phyloP scores from a whole-genome alignment of 1,140 invertebrate species.

The Drosophila willistoni region DNA sequence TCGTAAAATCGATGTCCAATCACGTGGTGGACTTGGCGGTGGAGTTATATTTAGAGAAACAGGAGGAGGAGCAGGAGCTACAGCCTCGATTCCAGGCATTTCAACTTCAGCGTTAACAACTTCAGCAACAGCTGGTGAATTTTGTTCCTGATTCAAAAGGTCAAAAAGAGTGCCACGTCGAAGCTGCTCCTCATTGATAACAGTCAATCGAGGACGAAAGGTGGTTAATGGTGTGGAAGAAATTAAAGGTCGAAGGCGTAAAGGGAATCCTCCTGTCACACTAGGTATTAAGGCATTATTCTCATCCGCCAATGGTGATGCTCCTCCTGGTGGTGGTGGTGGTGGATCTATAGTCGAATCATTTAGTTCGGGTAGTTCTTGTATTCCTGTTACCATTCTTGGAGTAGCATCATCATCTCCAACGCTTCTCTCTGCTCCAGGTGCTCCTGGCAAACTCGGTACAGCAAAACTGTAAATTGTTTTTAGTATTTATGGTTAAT shows the following conservation, averaged over 20 bases:
- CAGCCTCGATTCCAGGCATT: too few relatives aligned
- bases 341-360: not conserved
- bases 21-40: not conserved
- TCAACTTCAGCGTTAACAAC: too few relatives aligned
- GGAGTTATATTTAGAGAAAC: not conserved
- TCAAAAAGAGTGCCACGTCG: not conserved
- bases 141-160: slow-evolving; percentile 32
- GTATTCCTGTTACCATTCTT: not conserved
- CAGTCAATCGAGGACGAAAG: slow-evolving; percentile 42
- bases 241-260: slow-evolving; percentile 2
- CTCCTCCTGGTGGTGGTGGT: not conserved
- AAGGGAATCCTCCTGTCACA: not conserved
- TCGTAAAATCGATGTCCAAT: slow-evolving; percentile 49
- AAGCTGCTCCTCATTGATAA: slow-evolving; percentile 52
- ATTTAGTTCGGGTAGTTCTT: not conserved
- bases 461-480: slow-evolving; percentile 31
- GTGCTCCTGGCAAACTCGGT: not conserved
- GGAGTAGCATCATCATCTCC: not conserved
- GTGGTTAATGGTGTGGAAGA: slow-evolving; percentile 37
- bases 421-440: not conserved
- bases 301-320: not conserved
- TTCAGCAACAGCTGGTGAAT: not conserved
- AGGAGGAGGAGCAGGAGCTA: too few relatives aligned
- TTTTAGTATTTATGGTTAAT: slow-evolving; percentile 1
- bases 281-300: not conserved